These are phyloP conservation scores for Pogonus chalceus DNA, from an alignment of 1,140 invertebrate genomes.

Conservation along the genomic window DNA sequence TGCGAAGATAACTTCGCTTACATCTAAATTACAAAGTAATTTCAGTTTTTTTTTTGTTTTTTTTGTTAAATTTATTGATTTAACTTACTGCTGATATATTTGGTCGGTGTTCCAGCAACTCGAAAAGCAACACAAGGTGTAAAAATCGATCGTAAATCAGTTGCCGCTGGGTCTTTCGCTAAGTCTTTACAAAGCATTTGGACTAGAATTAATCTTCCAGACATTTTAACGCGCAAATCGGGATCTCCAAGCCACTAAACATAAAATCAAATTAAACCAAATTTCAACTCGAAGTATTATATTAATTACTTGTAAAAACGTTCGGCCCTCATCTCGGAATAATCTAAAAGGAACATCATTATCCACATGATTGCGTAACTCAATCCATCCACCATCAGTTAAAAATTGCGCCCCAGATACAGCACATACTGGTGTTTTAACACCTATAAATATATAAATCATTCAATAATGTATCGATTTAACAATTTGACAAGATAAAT, in stretches of 20 bases:
- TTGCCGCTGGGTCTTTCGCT: constrained; percentile 38
- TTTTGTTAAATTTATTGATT: not conserved
- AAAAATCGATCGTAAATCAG: constrained; percentile 48
- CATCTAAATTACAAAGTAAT: constrained; percentile 43
- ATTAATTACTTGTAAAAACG: constrained; percentile 57
- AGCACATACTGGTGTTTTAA: constrained; percentile 69
- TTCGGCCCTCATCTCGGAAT: constrained; percentile 67
- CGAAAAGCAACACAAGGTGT: constrained; percentile 75
- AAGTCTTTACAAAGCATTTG: constrained; percentile 70
- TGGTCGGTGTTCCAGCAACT: constrained; percentile 65
- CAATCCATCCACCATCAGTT: constrained; percentile 63
- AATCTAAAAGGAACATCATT: constrained; percentile 69
- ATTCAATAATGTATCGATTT: too few species aligned
- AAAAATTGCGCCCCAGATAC: constrained; percentile 76
- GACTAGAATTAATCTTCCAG: constrained; percentile 68
- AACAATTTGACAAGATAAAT: too few species aligned
- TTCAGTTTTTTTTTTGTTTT: not conserved
- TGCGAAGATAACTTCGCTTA: constrained; percentile 68
- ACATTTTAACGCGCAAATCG: constrained; percentile 56
- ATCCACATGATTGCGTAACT: constrained; percentile 61
- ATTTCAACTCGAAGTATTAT: not conserved
- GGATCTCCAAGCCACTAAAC: constrained; percentile 72
- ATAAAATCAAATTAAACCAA: constrained; percentile 14
- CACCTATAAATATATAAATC: constrained; percentile 43
- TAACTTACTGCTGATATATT: constrained; percentile 52